phyloP scores from a whole-genome alignment of 1,140 invertebrate genomes.

The Drosophila serrata region DNA sequence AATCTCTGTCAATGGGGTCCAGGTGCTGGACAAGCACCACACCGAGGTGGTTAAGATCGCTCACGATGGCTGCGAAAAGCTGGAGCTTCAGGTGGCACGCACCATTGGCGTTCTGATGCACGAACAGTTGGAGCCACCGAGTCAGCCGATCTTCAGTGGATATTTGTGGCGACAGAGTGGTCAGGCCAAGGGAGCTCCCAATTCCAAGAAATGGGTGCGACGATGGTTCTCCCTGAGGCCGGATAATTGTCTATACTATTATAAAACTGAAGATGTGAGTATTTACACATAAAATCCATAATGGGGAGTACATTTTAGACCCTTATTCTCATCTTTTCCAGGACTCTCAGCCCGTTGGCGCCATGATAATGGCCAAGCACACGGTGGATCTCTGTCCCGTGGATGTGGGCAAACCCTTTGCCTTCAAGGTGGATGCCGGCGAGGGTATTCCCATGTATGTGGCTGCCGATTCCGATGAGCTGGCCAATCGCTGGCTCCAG shows the following conservation, averaged over 20 bases:
- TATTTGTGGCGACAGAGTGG: slow-evolving; percentile 92
- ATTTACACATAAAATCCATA: too few relatives aligned
- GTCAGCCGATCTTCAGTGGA: slow-evolving; percentile 90
- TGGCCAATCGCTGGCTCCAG: slow-evolving; percentile 91
- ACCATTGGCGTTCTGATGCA: slow-evolving; percentile 93
- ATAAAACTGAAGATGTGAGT: slow-evolving; percentile 94
- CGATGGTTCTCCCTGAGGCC: slow-evolving; percentile 96
- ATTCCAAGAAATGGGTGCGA: slow-evolving; percentile 92
- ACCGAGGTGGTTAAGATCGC: slow-evolving; percentile 98
- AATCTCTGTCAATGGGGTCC: slow-evolving; percentile 95
- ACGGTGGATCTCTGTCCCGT: slow-evolving; percentile 87
- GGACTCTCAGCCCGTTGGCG: slow-evolving; percentile 95
- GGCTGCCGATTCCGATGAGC: slow-evolving; percentile 92
- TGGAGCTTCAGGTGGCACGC: slow-evolving; percentile 94
- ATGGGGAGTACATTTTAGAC: too few relatives aligned
- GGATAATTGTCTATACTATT: slow-evolving; percentile 98
- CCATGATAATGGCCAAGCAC: slow-evolving; percentile 94
- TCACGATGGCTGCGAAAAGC: slow-evolving; percentile 93
- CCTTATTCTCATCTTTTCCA: slow-evolving; percentile 70
- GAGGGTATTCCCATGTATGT: slow-evolving; percentile 92
- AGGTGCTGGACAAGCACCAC: slow-evolving; percentile 96
- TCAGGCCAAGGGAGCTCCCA: slow-evolving; percentile 86
- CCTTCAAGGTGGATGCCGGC: slow-evolving; percentile 91
- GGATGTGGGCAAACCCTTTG: slow-evolving; percentile 86
- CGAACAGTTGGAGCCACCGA: slow-evolving; percentile 87